These are phyloP conservation scores for Xenus cinereus DNA, from an alignment of 2,113 vertebrate genomes.

Conservation along the genomic window DNA sequence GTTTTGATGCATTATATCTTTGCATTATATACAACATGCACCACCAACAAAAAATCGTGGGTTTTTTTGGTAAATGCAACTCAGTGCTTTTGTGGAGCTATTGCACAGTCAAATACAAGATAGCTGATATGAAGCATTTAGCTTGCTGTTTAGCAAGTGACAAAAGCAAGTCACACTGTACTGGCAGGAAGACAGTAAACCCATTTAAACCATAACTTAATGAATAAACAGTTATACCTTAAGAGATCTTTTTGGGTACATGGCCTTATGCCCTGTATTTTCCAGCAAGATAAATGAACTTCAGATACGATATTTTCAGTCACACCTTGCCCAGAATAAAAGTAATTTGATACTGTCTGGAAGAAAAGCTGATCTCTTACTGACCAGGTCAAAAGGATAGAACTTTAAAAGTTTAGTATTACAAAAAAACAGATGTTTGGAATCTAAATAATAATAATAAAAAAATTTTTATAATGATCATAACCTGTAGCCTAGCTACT, in stretches of 20 bases:
- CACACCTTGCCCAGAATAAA: not conserved
- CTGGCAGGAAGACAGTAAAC: not conserved
- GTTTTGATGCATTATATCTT: not conserved
- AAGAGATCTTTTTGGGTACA: not conserved
- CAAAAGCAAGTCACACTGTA: not conserved
- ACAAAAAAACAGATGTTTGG: rapidly evolving
- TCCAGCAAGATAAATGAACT: not conserved
- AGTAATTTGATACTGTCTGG: not conserved
- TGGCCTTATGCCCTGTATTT: not conserved
- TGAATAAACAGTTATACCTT: not conserved
- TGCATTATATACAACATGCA: not conserved
- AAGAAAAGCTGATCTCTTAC: not conserved
- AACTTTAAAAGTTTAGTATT: not conserved
- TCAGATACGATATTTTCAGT: not conserved
- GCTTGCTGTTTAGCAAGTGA: not conserved
- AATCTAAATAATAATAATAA: not conserved
- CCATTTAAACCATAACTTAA: not conserved
- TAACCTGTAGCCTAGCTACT: not conserved
- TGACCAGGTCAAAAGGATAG: not conserved
- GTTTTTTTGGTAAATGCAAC: not conserved
- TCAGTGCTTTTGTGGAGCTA: not conserved
- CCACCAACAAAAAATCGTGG: not conserved
- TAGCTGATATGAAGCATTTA: not conserved
- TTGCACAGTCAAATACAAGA: not conserved
- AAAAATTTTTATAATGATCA: rapidly evolving